Base-by-base conservation (phyloP, 2,888 invertebrate genomes). In the Mesorhabditis spiculigera region DNA sequence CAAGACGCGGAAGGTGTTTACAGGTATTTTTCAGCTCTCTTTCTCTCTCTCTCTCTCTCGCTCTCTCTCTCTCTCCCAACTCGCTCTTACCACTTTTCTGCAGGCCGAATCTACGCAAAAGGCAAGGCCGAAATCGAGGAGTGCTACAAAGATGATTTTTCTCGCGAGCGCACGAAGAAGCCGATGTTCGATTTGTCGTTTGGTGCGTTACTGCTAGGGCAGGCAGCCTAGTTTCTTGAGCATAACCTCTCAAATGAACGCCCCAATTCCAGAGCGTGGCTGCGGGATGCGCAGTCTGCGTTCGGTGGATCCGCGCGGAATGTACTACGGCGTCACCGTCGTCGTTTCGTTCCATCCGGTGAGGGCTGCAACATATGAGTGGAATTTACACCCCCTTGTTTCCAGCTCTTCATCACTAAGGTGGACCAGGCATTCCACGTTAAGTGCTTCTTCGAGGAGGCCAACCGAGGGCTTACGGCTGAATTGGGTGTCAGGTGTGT, bases 401-500 rank as follows among this genome's bases (percentile, higher is more conserved):
- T 71, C 50, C 70, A 75, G 70, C 70, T 86, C 5, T 85, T 86
- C 73, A 84, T 86, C 71, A 86, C 86, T 5, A 86, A 86, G 75
- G 85, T 86, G 61, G 86, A 86, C 68, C 86, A 86, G 69, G 86
- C 86, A 2, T 86, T 82, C 71, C 86, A 86, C 70, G 86, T 86
- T 41, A 86, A 86, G 69, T 86, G 86, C 69, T 86, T 86, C 78
- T 86, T 86, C 73, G 86, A 86, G 68, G 86, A 86, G 66, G 86
- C 85, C 5, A 82, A 77, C 63, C 75, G 81, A 41, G 85, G 85
- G 6, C 73, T 86, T 16, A 86, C 86, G 3, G 86, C 86, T 5
- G 86, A 86, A 72, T 68, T 86, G 67, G 86, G 86, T 41, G 86
- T 86, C 71, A 86, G 83, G 84, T 84, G 58, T 28, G 28, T 28